Evolutionary conservation across 37 sponge, comb jelly and placozoan species (phyloP).

Genomic region (Aphrocallistes beatrix): DNA sequence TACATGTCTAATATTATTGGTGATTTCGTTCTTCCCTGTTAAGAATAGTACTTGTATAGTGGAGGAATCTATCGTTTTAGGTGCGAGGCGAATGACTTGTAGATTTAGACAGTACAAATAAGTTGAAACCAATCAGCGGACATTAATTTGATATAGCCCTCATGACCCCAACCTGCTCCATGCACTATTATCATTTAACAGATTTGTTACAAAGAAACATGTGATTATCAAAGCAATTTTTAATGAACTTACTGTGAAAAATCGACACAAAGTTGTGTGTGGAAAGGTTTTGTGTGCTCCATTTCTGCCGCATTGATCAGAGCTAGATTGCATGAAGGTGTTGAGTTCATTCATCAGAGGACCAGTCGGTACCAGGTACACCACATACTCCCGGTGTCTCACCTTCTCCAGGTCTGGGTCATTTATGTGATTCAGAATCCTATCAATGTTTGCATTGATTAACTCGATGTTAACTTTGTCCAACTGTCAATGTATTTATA

Average conservation of each 20-base stretch:
- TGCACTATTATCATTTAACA: not conserved
- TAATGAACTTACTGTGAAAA: constrained; percentile 52
- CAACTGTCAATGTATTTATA: too few species aligned
- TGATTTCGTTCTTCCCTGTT: too few species aligned
- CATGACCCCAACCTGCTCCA: too few species aligned
- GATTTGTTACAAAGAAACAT: not conserved
- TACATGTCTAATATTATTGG: too few species aligned
- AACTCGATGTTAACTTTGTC: too few species aligned
- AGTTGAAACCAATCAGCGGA: too few species aligned
- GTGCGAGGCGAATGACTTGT: too few species aligned
- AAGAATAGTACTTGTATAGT: too few species aligned
- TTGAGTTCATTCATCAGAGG: constrained; percentile 54
- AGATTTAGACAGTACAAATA: too few species aligned
- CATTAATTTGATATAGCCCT: too few species aligned
- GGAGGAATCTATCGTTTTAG: too few species aligned
- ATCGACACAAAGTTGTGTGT: constrained; percentile 80
- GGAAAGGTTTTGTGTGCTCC: constrained; percentile 82
- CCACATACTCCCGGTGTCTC: constrained; percentile 53
- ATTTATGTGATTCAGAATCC: constrained; percentile 67
- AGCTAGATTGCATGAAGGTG: constrained; percentile 46
- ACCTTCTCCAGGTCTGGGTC: constrained; percentile 68
- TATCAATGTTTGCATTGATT: constrained; percentile 18
- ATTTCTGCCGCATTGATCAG: constrained; percentile 47
- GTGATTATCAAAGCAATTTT: too few species aligned
- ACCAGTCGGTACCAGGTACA: constrained; percentile 68